Base-by-base conservation (phyloP, 2,888 invertebrate genomes). In the Subacronicta megacephala region DNA sequence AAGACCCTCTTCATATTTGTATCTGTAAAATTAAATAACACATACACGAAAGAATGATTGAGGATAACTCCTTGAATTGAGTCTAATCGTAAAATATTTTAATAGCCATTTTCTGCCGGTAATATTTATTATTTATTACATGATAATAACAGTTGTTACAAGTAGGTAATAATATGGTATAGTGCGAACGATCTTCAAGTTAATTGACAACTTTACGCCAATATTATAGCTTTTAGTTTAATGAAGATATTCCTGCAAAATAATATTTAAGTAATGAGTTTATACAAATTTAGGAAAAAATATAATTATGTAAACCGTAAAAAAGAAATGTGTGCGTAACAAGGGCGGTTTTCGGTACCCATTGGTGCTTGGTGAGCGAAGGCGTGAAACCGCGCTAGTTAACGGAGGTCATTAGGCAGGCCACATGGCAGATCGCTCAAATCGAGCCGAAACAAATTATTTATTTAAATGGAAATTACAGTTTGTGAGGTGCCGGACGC, bases 391-490 rank as follows among this genome's bases (percentile, higher is more conserved):
- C 89, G 84, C 89, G 85, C 87, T 85, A 84, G 90, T 93, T 92
- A 91, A 75, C 83, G 72, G 72, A 79, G 85, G 85, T 87, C 92
- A 92, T 93, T 92, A 92, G 84, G 81, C 66, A 58, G 81, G 78
- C 92, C 92, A 92, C 91, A 92, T 93, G 93, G 86, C 84, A 77
- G 75, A 80, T 74, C 79, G 75, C 77, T 83, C 82, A 88, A 92
- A 91, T 91, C 88, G 90, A 86, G 81, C 88, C 90, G 89, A 85
- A 88, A 87, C 89, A 86, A 92, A 94, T 94, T 91, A 93, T 92
- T 92, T 92, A 92, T 93, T 93, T 92, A 93, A 90, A 93, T 89
- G 91, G 85, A 90, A 90, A 92, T 92, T 90, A 89, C 82, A 81
- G 82, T 82, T 83, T 82, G 85, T 81, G 83, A 85, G 81, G 80